Percentiles rank a stretch among this genome's conserved stretches.
phyloP scores from a whole-genome alignment of 2,113 vertebrate genomes.

The Pedionomus torquatus region DNA sequence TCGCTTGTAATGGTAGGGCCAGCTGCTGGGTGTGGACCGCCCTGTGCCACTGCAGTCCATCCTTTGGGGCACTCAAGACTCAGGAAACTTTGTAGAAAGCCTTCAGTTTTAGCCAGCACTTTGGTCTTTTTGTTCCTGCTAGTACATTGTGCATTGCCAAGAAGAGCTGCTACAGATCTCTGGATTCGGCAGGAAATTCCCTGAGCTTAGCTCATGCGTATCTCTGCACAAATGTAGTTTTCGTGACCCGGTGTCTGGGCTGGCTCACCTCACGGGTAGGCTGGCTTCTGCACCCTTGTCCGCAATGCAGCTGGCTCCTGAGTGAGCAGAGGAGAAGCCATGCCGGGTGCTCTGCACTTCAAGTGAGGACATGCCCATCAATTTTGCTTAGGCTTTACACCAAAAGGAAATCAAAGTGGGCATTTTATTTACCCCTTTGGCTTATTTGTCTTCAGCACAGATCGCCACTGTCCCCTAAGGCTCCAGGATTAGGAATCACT shows the following conservation, averaged over 20 bases:
- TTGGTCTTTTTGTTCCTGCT: not conserved
- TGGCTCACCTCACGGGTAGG: not conserved
- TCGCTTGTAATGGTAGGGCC: not conserved
- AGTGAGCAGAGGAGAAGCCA: not conserved
- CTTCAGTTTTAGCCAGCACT: not conserved
- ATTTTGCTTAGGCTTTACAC: constrained; percentile 5
- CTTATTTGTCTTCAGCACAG: constrained; percentile 56
- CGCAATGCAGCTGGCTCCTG: not conserved
- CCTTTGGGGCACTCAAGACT: not conserved
- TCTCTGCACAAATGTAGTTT: not conserved
- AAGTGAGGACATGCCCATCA: not conserved
- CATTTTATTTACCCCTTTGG: constrained; percentile 62
- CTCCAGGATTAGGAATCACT: not conserved
- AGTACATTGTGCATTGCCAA: not conserved
- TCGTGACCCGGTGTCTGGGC: accelerated
- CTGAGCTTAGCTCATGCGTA: not conserved
- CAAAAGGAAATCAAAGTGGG: constrained; percentile 17
- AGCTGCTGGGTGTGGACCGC: not conserved
- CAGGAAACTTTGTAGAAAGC: not conserved
- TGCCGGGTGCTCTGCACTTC: not conserved
- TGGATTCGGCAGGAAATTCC: not conserved
- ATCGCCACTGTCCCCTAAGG: constrained; percentile 48
- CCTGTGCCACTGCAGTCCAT: not conserved
- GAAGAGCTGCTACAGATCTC: not conserved
- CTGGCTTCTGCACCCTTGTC: not conserved